Percentiles rank a stretch among this genome's conserved stretches.
Conservation (phyloP, 2,797 vertebrate genomes). For the Catharus ustulatus region DNA sequence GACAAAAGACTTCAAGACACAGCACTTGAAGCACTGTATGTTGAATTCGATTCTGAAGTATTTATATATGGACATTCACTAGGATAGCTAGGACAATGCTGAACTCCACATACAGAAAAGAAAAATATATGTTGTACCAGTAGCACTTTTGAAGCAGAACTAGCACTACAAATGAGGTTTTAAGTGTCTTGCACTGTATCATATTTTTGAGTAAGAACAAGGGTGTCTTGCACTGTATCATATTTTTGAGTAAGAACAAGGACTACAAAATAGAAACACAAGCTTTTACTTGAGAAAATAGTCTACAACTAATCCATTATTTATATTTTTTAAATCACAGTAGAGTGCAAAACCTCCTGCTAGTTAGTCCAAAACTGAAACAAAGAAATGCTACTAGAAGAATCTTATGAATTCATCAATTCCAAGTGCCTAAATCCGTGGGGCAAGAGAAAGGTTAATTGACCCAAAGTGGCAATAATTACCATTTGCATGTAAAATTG, state of each 20-base stretch:
- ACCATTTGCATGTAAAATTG: neutral
- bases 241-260: neutral
- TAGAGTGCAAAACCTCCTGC: neutral
- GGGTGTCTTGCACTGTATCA: too few relatives aligned
- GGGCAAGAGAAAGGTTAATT: neutral
- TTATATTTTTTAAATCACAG: neutral
- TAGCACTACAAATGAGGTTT: neutral
- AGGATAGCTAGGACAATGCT: neutral
- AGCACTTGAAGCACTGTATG: fast-evolving
- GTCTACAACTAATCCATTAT: neutral
- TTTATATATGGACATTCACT: neutral
- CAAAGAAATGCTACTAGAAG: neutral
- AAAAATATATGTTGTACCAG: neutral
- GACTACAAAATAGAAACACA: neutral
- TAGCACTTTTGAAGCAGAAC: neutral
- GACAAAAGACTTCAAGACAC: neutral
- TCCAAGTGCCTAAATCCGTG: neutral
- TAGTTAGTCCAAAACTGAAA: neutral
- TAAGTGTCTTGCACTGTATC: neutral
- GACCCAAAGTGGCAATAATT: neutral
- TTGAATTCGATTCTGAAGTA: neutral
- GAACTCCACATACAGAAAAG: neutral
- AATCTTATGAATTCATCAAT: neutral
- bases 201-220: neutral
- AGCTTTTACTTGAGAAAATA: neutral